A percentile compares a stretch with the other conserved stretches of the same genome.
phyloP scores from a whole-genome alignment of 2,113 vertebrate species.

The Vidua macroura region DNA sequence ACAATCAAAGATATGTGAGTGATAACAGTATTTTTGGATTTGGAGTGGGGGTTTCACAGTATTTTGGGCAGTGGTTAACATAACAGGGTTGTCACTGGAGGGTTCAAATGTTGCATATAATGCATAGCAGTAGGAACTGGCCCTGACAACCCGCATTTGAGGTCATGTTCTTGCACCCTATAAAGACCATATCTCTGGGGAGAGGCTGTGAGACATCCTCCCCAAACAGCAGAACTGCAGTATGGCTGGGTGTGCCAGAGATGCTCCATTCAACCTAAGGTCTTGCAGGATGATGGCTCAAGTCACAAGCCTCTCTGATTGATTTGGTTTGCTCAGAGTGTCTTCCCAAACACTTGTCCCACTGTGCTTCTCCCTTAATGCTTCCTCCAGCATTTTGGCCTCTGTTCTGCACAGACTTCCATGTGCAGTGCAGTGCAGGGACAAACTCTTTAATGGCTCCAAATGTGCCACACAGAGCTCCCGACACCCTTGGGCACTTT shows the following conservation, averaged over 20 bases:
- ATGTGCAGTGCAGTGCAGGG: rapidly evolving
- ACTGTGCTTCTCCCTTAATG: neutral
- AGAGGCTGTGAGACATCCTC: rapidly evolving
- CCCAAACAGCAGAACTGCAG: neutral
- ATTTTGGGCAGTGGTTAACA: neutral
- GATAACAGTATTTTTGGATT: neutral
- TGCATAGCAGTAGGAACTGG: neutral
- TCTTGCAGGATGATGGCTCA: neutral
- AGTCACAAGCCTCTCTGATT: neutral
- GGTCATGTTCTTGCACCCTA: neutral
- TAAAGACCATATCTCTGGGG: neutral
- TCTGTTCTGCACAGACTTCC: neutral
- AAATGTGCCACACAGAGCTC: neutral
- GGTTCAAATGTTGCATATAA: neutral
- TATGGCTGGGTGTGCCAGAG: rapidly evolving
- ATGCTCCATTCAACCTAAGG: neutral
- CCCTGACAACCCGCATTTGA: neutral
- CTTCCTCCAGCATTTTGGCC: neutral
- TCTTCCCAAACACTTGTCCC: neutral
- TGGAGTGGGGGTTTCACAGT: neutral
- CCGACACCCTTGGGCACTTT: neutral
- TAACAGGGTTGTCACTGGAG: neutral
- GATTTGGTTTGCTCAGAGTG: neutral
- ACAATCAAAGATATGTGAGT: neutral
- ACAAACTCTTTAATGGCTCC: neutral